A percentile compares a stretch with the other conserved stretches of the same genome.
phyloP scores from a whole-genome alignment of 2,888 invertebrate species.

The Athrips mouffetella region DNA sequence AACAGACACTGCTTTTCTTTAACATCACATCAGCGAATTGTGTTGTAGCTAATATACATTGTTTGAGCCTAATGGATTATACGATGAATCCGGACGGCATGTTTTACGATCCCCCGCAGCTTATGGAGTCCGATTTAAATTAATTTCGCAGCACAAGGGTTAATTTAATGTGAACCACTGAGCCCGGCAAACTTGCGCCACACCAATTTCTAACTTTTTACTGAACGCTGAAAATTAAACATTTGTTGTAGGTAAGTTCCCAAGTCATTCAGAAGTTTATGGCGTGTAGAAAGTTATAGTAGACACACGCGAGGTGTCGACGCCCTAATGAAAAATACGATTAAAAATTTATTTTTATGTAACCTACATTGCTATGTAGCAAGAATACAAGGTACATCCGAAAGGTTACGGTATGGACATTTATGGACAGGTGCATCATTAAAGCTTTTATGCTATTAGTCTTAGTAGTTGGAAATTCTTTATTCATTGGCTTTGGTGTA shows the following conservation, averaged over 20 bases:
- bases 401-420: no score
- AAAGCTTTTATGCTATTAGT: no score
- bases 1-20: no score
- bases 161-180: slow-evolving; percentile 2
- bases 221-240: neutral
- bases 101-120: slow-evolving; percentile 23
- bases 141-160: slow-evolving; percentile 25
- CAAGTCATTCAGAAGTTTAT: neutral
- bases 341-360: no score
- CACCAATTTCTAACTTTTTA: neutral
- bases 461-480: no score
- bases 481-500: no score
- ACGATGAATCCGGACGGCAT: slow-evolving; percentile 23
- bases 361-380: no score
- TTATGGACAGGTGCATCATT: no score
- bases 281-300: neutral
- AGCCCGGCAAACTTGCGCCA: neutral
- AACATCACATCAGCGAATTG: slow-evolving; percentile 18
- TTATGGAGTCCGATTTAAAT: slow-evolving; percentile 26
- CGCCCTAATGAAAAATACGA: no score
- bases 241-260: neutral
- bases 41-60: slow-evolving; percentile 24
- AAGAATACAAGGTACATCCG: no score
- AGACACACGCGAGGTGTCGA: neutral
- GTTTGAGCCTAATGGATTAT: slow-evolving; percentile 25